Base-by-base conservation (phyloP, 2,888 invertebrate genomes). In the Eutolmus rufibarbis region DNA sequence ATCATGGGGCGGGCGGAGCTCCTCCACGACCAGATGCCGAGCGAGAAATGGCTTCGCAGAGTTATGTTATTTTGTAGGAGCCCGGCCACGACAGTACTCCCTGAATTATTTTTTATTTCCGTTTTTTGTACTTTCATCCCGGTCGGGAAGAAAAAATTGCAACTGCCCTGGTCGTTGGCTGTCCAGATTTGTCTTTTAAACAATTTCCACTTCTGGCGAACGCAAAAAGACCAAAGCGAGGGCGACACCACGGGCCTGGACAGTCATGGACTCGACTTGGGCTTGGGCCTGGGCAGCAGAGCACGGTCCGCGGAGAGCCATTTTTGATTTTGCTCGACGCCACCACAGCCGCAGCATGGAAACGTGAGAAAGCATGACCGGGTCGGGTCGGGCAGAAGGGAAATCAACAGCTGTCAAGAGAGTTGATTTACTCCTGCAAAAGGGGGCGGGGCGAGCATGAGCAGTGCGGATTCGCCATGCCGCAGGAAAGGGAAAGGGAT, bases 341-440 rank as follows among this genome's bases (percentile, higher is more conserved):
- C 40, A 46, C 46, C 79, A 28, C 28, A 46, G 28, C 79, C 79
- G 79, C 43, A 28, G 40, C 79, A 66, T 79, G 23, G 23, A 28
- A 76, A 34, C 40, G 37, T 2, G 37, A 76, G 34, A 28, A 51
- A 7, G 51, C 5, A n/a, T 0, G 51, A n/a, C n/a, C 51, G 51
- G 43, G 43, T 40, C 77, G 14, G 43, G 43, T 16, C 43, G 43
- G 43, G 16, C 16, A 31, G 57, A 23, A 37, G 74, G 79, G 74
- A 79, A 43, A 77, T 86, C 79, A 78, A 66, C 87, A 87, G 74
- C 87, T 86, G 86, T 86, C 87, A 66, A n/a, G 51, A 43, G 46
- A 81, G 51, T 66, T 78, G 81, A 84, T 84, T 84, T 84, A 84
- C 66, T 84, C 84, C 66, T 37, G 57, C 66, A 37, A 23, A 56